Conservation (phyloP, 2,888 invertebrate species). For the Cephus sareptanus region DNA sequence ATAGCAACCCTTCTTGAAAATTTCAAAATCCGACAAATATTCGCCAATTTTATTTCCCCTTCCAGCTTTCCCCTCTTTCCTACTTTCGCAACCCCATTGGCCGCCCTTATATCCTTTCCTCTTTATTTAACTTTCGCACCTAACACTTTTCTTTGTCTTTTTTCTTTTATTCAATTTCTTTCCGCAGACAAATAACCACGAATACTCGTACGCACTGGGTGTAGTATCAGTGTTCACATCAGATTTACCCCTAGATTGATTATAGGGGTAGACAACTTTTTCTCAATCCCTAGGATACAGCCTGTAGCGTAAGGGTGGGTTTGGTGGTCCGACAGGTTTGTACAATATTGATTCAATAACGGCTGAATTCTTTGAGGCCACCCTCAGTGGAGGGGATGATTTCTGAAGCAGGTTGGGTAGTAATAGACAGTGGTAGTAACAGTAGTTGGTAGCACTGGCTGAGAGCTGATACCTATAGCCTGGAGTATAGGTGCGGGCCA, state of each 20-base stretch:
- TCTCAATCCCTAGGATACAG: constrained; percentile 9
- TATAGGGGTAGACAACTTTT: constrained; percentile 6
- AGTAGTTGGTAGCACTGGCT: background rate
- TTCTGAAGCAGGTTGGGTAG: background rate
- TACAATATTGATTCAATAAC: constrained; percentile 61
- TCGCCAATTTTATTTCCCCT: constrained; percentile 3
- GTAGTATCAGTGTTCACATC: background rate
- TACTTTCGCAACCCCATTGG: background rate
- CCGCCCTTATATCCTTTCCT: too few species aligned
- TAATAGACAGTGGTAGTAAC: background rate
- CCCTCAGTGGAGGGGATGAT: background rate
- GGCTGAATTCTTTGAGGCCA: constrained; percentile 44
- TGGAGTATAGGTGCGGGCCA: constrained; percentile 26
- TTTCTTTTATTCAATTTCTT: too few species aligned
- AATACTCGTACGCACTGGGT: too few species aligned
- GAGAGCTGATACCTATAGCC: constrained; percentile 25
- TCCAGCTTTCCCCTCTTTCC: background rate
- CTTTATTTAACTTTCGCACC: too few species aligned
- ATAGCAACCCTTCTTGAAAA: constrained; percentile 9
- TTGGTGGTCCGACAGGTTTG: constrained; percentile 45
- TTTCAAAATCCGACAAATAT: constrained; percentile 6
- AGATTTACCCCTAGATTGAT: background rate
- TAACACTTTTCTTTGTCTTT: too few species aligned
- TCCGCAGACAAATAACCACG: too few species aligned
- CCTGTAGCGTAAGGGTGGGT: constrained; percentile 13